Evolutionary conservation across 2,888 invertebrate genomes (phyloP).

Genomic region (Mythimna pallens): DNA sequence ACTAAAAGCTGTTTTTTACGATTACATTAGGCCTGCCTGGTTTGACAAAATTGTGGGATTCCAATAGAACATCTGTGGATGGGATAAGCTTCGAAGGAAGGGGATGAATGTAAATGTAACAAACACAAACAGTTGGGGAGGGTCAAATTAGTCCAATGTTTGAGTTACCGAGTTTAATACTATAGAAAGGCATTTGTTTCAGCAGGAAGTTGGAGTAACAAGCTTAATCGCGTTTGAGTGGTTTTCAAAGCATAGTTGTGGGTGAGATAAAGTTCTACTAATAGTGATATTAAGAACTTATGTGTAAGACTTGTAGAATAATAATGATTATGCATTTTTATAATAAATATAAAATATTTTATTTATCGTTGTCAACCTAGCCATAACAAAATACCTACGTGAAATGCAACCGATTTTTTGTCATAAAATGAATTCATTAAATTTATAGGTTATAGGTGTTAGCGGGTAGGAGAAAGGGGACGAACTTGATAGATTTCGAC

Average conservation of each 20-base stretch:
- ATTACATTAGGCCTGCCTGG: conserved; percentile 34
- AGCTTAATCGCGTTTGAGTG: conserved; percentile 18
- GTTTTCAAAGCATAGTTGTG: conserved; percentile 3
- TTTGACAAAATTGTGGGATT: conserved; percentile 43
- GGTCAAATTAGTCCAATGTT: conserved; percentile 54
- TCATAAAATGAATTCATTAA: too few relatives aligned
- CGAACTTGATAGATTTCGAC: too few relatives aligned
- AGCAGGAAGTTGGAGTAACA: conserved; percentile 11
- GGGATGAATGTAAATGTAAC: conserved; percentile 50
- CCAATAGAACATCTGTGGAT: conserved; percentile 43
- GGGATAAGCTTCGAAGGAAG: conserved; percentile 33
- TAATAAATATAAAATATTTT: too few relatives aligned
- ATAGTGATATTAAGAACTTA: too few relatives aligned
- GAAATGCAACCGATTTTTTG: too few relatives aligned
- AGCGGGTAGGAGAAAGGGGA: too few relatives aligned
- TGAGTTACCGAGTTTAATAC: conserved; percentile 48
- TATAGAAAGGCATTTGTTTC: conserved; percentile 13
- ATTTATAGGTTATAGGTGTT: too few relatives aligned
- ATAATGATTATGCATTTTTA: too few relatives aligned
- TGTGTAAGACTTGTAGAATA: too few relatives aligned
- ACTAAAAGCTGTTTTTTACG: conserved; percentile 49
- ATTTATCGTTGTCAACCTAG: too few relatives aligned
- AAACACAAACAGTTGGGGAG: conserved; percentile 39
- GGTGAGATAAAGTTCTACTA: neutral
- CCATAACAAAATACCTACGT: too few relatives aligned